Conservation (phyloP, 2,797 vertebrate genomes). For the Limnodromus scolopaceus region DNA sequence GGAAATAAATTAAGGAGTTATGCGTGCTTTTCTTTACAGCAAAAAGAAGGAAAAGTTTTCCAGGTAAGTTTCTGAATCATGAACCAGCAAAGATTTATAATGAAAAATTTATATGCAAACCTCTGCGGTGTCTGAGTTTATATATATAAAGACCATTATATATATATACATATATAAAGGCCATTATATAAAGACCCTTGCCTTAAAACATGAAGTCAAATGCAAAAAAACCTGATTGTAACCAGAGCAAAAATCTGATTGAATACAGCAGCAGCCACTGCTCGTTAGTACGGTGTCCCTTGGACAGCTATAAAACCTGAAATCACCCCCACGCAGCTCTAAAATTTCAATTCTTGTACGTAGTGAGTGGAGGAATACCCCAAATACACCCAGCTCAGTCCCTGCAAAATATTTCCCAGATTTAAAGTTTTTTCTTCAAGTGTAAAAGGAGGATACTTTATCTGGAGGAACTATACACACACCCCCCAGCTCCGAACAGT, state of each 20-base stretch:
- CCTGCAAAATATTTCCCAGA: slow-evolving; percentile 20
- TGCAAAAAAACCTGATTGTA: background rate
- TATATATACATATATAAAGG: background rate
- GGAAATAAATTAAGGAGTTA: slow-evolving; percentile 38
- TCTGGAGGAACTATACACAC: slow-evolving; percentile 5
- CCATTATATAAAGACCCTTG: background rate
- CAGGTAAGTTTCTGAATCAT: slow-evolving; percentile 27
- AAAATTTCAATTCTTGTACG: background rate
- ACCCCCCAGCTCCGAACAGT: slow-evolving; percentile 12
- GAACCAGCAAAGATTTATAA: slow-evolving; percentile 31
- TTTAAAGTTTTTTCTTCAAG: slow-evolving; percentile 66
- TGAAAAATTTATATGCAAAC: slow-evolving; percentile 28
- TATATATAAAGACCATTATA: too few relatives aligned
- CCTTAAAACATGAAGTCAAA: background rate
- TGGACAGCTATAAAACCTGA: background rate
- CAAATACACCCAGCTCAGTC: slow-evolving; percentile 19
- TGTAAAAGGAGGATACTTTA: slow-evolving; percentile 29
- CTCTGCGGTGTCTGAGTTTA: background rate
- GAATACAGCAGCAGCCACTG: slow-evolving; percentile 1
- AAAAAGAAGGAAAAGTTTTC: background rate
- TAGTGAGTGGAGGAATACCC: background rate
- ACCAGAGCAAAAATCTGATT: slow-evolving; percentile 52
- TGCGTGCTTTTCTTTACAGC: background rate
- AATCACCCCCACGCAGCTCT: background rate
- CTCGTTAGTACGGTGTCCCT: background rate